Base-by-base conservation (phyloP, 2,797 vertebrate genomes). In the Aeoliscus strigatus region DNA sequence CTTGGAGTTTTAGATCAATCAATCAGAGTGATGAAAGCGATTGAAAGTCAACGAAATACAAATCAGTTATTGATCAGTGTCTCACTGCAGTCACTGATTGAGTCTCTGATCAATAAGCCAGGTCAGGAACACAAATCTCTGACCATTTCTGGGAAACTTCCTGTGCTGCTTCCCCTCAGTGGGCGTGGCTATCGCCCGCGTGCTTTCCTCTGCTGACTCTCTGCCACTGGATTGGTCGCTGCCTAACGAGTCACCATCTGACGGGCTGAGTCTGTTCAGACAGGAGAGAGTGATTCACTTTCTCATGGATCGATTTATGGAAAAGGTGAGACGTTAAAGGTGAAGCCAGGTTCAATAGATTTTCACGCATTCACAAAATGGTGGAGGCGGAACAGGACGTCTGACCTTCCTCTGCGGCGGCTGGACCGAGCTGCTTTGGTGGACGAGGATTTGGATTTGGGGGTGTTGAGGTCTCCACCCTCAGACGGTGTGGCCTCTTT, bases 401-500 rank as follows among this genome's bases (percentile, higher is more conserved):
- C 68, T 75, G 35, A 97, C 96, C 94, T 92, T 72, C 93, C 92
- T 66, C 92, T 85, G 53, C 91, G 91, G 2, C 90, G 91, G 46
- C 83, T 43, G 0, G 81, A 83, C 62, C 92, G 90, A 10, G 82
- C 76, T 9, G 68, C 89, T 80, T 94, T 97, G 17, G 91, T 93
- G 60, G 92, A 89, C 2, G 91, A 92, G 16, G 64, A 80, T 84
- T 93, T 95, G 8, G 89, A 91, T 81, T 93, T 94, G 43, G 94
- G 96, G 13, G 91, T 96, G 43, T 93, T 91, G 60, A 94, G 78
- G 28, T 96, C 96, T 30, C 92, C 92, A 0, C 91, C 94, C 18
- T 96, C 93, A 0, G 94, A 93, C 31, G 93, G 93, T 0, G 92
- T 92, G 68, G 89, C 83, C 57, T 97, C 94, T 72, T 97, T 97